Evolutionary conservation across 1,140 invertebrate genomes (phyloP), one percentile per base, ranked within the genome.

Genomic region (Trichonephila clavata): DNA sequence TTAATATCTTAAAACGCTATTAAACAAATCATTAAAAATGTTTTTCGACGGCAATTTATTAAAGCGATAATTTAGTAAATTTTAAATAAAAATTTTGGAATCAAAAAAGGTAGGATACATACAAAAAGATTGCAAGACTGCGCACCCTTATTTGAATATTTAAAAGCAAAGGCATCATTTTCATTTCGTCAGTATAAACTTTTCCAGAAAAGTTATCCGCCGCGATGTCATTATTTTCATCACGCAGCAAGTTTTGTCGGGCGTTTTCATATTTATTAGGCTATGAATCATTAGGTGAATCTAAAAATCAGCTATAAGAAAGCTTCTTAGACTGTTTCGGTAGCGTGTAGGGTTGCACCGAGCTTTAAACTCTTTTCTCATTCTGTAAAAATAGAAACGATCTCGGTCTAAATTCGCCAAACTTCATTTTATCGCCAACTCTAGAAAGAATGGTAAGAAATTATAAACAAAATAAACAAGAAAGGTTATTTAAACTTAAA

Each of bases 201-300:
- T 90, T 90, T 90, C 39, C 24, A 18, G n/a, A 90, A 39, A 39
- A 80, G 14, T 90, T 80, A 90, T 32, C 88, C 50, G 6, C 60
- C 57, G n/a, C 20, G 20, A 13, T 50, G 71, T 90, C 71, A 90
- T 90, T 90, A 90, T 80, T 90, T 80, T 90, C 71, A 90, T 81
- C n/a, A 50, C 16, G 39, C 32, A 20, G 59, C n/a, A 39, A 8
- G 24, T 90, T 80, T 61, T 60, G 13, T 10, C 21, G 24, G 57
- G 14, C 32, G 50, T 60, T 77, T 68, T 43, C 32, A 90, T 90
- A 80, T 90, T 90, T 90, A 80, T 90, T 80, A 59, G 88, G 88
- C 88, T 39, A 90, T 90, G 88, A 90, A 90, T 90, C 68, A 90
- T 90, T 90, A 90, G 68, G 27, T 50, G 68, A 43, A 27, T n/a